Conservation (phyloP, 2,113 vertebrate genomes). For the Dipodomys stephensi region DNA sequence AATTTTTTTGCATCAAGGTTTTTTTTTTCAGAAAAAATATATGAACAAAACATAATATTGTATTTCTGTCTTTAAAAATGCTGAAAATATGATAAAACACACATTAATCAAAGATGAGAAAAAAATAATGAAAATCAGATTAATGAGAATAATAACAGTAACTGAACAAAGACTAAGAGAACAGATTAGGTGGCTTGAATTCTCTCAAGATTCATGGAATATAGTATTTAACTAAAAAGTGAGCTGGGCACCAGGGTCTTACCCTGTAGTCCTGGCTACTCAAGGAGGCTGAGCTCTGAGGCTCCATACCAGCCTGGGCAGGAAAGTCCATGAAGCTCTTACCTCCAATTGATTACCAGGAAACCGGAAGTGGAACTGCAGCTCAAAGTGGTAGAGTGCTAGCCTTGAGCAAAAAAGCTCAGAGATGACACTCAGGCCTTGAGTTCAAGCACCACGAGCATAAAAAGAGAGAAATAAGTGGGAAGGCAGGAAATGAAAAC, state of each 20-base stretch:
- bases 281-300: too few relatives aligned
- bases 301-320: too few relatives aligned
- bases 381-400: too few relatives aligned
- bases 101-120: slow-evolving; percentile 27
- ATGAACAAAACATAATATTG: slow-evolving; percentile 12
- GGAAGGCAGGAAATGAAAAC: slow-evolving; percentile 33
- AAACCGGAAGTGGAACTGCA: too few relatives aligned
- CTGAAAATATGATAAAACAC: background rate
- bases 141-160: slow-evolving; percentile 11
- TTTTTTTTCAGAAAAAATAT: slow-evolving; percentile 36
- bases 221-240: background rate
- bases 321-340: too few relatives aligned
- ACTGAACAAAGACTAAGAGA: background rate
- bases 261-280: too few relatives aligned
- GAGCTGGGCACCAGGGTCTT: too few relatives aligned
- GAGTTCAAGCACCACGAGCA: too few relatives aligned
- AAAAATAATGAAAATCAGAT: background rate
- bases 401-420: too few relatives aligned
- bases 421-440: too few relatives aligned
- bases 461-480: too few relatives aligned
- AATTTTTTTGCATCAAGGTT: slow-evolving; percentile 10
- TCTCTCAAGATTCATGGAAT: slow-evolving; percentile 40
- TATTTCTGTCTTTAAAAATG: slow-evolving; percentile 6
- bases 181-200: background rate
- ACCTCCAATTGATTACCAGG: too few relatives aligned